These are phyloP conservation scores for Pegoplata infirma DNA, from an alignment of 2,888 invertebrate species.

Conservation along the genomic window DNA sequence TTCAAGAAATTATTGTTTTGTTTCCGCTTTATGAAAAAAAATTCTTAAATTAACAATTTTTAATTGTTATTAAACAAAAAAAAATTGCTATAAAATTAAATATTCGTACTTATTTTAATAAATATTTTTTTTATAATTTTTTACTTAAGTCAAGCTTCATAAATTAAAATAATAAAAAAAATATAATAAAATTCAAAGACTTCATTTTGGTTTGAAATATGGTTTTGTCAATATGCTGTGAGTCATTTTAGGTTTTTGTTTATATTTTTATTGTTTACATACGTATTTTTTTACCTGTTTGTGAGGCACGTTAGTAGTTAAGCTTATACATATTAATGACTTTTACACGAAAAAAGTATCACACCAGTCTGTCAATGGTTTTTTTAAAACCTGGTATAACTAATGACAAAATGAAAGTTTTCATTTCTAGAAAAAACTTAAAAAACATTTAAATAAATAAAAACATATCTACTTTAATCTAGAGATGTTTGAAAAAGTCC, in stretches of 20 bases:
- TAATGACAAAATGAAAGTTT: not conserved
- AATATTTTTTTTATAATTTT: not conserved
- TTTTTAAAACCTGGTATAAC: not conserved
- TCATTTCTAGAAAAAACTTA: not conserved
- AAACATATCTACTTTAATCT: not conserved
- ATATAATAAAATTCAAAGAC: not conserved
- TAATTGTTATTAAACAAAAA: not conserved
- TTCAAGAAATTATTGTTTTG: not conserved
- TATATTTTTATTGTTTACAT: conserved; percentile 22
- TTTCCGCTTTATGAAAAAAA: conserved; percentile 11
- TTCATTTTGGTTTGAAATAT: conserved; percentile 20
- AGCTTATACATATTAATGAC: conserved; percentile 58
- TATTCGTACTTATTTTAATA: not conserved
- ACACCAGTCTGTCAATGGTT: conserved; percentile 14
- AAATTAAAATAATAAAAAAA: conserved; percentile 17
- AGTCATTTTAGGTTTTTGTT: conserved; percentile 36
- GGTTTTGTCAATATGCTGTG: conserved; percentile 13
- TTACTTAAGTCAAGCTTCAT: conserved; percentile 11
- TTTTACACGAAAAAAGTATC: conserved; percentile 40
- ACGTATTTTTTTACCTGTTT: conserved; percentile 20
- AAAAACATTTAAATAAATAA: not conserved
- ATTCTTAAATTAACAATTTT: not conserved
- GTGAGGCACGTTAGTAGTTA: conserved; percentile 23
- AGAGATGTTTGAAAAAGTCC: not conserved
- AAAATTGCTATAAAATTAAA: not conserved